Base-by-base conservation (phyloP, 1,140 invertebrate genomes). In the Hermetia illucens region DNA sequence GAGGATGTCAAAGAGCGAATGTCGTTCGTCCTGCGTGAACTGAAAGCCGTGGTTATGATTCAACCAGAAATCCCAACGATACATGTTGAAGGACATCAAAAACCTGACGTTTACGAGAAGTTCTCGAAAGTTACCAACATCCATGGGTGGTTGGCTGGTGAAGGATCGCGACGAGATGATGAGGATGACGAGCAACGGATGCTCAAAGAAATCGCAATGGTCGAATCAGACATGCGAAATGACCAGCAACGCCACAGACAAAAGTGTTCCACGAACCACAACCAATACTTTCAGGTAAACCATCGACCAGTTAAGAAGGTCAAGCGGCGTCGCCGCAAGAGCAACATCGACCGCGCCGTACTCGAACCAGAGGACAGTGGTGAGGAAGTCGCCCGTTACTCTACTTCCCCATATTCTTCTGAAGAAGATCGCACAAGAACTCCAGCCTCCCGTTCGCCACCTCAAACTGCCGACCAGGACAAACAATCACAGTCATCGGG, bases 1-100 rank as follows among this genome's bases (percentile, higher is more conserved):
- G 74, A 81, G 46, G 65, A 72, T 41, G 72, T 84, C 3, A 85
- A 82, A 60, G 73, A 81, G 45, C 72, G 69, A 52, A 87, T 87
- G 82, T 75, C 72, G 0, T 73, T 75, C 46, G 82, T 87, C 2
- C 52, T 87, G 9, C 61, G 70, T 36, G 82, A 87, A 52, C 58
- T 89, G 0, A 72, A 75, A 55, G 56, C 75, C 22, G 78, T 81
- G 57, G 74, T 79, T 1, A 72, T 65, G 43, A 53, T 60, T 0
- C 55, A 21, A 44, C 12, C 36, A 38, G 4, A 40, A 20, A 35
- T 35, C 6, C 39, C 19, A 44, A 50, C 8, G 27, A 41, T 6
- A 29, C 6, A n/a, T 25, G 24, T 25, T 15, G 12, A 29, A 8
- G 27, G 3, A 3, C 43, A 49, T 38, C 39, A 47, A 37, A 47